Conservation (phyloP, 2,888 invertebrate species). For the Meiosimyza decipiens region DNA sequence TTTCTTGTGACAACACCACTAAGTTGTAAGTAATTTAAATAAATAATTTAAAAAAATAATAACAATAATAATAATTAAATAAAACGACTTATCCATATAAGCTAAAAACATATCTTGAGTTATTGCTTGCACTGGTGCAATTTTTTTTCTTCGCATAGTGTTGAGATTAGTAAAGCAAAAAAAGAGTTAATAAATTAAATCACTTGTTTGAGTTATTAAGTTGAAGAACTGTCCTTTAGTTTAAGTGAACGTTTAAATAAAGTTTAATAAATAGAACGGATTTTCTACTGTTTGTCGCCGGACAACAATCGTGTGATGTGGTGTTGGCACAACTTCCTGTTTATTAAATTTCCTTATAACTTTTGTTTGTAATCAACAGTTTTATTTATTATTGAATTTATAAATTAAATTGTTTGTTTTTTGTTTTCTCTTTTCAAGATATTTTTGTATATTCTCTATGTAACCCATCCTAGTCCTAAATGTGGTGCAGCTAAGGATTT, state of each 20-base stretch:
- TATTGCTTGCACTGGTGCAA: background rate
- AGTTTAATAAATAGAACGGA: background rate
- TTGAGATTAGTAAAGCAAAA: background rate
- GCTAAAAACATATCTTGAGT: background rate
- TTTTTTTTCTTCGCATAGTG: background rate
- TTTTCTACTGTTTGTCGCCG: background rate
- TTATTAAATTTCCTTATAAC: background rate
- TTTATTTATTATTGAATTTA: too few relatives aligned
- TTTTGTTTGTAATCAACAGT: background rate
- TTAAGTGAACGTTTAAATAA: background rate
- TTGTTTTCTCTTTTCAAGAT: background rate
- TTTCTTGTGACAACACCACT: background rate
- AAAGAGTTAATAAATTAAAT: slow-evolving; percentile 3
- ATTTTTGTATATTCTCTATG: too few relatives aligned
- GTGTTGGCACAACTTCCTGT: background rate
- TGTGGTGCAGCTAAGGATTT: too few relatives aligned
- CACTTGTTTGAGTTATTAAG: slow-evolving; percentile 3
- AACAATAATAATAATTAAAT: background rate
- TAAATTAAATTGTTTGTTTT: background rate
- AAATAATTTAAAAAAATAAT: slow-evolving; percentile 8
- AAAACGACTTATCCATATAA: background rate
- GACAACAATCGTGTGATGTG: background rate
- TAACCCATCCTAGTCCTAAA: too few relatives aligned
- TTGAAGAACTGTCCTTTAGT: slow-evolving; percentile 23
- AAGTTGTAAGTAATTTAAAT: slow-evolving; percentile 13